These are phyloP conservation scores for Plebejus argus DNA, from an alignment of 2,888 invertebrate genomes.

Conservation along the genomic window DNA sequence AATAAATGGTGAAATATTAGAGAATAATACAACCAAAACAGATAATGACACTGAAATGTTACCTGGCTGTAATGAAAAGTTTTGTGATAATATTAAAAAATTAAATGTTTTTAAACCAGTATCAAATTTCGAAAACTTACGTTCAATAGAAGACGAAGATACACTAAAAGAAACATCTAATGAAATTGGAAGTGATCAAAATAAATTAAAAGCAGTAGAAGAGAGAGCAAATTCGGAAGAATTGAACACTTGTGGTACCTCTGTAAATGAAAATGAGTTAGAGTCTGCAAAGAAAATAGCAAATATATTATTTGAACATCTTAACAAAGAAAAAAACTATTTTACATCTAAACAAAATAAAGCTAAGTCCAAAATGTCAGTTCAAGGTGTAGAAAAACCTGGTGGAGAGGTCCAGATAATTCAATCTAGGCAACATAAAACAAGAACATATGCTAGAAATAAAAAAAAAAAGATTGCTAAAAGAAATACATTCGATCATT, in stretches of 20 bases:
- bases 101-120: background rate
- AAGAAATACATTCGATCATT: background rate
- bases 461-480: slow-evolving; percentile 39
- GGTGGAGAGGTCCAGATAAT: slow-evolving; percentile 50
- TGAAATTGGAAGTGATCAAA: background rate
- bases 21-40: background rate
- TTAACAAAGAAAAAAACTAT: slow-evolving; percentile 14
- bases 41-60: background rate
- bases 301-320: background rate
- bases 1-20: background rate
- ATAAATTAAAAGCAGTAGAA: background rate
- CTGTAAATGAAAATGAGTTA: background rate
- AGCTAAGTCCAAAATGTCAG: slow-evolving; percentile 56
- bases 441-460: slow-evolving; percentile 55
- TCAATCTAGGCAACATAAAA: slow-evolving; percentile 29
- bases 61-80: background rate
- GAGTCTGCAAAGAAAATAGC: background rate
- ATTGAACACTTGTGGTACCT: background rate
- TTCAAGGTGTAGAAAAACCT: slow-evolving; percentile 67
- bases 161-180: background rate
- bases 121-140: background rate
- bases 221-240: background rate
- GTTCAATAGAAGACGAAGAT: background rate
- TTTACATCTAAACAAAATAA: slow-evolving; percentile 35
- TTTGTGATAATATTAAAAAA: background rate